These are phyloP conservation scores for Sitta carolinensis DNA, from an alignment of 2,797 vertebrate genomes.

Conservation along the genomic window DNA sequence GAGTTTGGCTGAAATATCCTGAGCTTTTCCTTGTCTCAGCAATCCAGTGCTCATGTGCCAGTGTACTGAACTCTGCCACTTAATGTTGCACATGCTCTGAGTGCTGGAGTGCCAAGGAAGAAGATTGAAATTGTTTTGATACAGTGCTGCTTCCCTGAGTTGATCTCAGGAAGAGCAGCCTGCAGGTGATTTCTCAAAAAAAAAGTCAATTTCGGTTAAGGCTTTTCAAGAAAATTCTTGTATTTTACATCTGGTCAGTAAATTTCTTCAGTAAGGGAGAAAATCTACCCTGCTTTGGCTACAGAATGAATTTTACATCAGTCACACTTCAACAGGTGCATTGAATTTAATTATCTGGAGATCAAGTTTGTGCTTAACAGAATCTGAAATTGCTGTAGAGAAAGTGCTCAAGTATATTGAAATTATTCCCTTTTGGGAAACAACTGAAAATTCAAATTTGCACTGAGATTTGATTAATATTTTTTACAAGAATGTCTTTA, in stretches of 20 bases:
- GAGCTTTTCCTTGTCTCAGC: background rate
- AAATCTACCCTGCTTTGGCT: background rate
- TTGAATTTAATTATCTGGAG: slow-evolving; percentile 28
- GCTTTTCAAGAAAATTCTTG: background rate
- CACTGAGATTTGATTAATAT: background rate
- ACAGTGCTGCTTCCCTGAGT: background rate
- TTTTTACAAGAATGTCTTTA: background rate
- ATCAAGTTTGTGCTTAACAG: background rate
- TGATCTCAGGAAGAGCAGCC: background rate
- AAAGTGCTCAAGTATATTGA: background rate
- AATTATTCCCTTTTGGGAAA: slow-evolving; percentile 19
- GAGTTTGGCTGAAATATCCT: background rate
- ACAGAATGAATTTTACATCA: background rate
- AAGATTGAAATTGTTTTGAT: background rate
- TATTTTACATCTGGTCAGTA: background rate
- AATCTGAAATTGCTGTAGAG: slow-evolving; percentile 26
- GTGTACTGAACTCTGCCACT: background rate
- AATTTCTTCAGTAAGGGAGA: background rate
- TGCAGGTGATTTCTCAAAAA: background rate
- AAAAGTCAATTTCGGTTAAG: background rate
- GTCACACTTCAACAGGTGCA: slow-evolving; percentile 33
- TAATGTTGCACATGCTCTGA: background rate
- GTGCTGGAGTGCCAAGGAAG: background rate
- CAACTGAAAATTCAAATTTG: slow-evolving; percentile 21
- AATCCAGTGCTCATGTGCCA: background rate